Base-by-base conservation (phyloP, 2,797 vertebrate genomes). In the Syndactyla subalaris region DNA sequence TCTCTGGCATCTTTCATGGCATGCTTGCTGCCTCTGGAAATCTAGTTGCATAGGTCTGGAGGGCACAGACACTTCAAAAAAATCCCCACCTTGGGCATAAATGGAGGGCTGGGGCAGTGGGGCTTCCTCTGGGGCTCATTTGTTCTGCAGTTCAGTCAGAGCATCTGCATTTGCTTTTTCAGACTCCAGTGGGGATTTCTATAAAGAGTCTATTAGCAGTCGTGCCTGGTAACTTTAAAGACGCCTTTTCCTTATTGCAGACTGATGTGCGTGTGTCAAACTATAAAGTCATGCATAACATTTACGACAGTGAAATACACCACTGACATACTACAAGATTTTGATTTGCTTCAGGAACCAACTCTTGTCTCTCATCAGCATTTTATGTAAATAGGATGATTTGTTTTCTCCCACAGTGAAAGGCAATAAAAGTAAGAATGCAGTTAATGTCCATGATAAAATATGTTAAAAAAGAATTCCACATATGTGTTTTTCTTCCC, bases 331-430 rank as follows among this genome's bases (percentile, higher is more conserved):
- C 65, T 81, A 21, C n/a, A 88, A 67, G 74, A 13, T 67, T 86
- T 61, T 94, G 17, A 78, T 84, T 93, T 95, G 62, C 77, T 95
- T 7, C 39, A 72, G 90, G 52, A 93, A 62, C 65, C 21, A 73
- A 26, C 54, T 83, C 68, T 43, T 83, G 49, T 77, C 48, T 94
- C 81, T 55, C 65, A 77, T 85, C 38, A 41, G 36, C 51, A 32
- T 90, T 86, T 93, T 93, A 87, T 86, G 63, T 73, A 95, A 92
- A 96, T 86, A 58, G 29, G 21, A 73, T 92, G 36, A 72, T 84
- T 84, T 84, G 14, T 39, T 88, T 94, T 75, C 43, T 84, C 57
- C n/a, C 17, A 38, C 9, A 65, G 19, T 54, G 32, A 32, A 54
- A 54, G 76, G 80, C 32, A 81, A 62, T 85, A 91, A 91, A 85